phyloP scores from a whole-genome alignment of 1,140 invertebrate genomes.

The Fopius arisanus region DNA sequence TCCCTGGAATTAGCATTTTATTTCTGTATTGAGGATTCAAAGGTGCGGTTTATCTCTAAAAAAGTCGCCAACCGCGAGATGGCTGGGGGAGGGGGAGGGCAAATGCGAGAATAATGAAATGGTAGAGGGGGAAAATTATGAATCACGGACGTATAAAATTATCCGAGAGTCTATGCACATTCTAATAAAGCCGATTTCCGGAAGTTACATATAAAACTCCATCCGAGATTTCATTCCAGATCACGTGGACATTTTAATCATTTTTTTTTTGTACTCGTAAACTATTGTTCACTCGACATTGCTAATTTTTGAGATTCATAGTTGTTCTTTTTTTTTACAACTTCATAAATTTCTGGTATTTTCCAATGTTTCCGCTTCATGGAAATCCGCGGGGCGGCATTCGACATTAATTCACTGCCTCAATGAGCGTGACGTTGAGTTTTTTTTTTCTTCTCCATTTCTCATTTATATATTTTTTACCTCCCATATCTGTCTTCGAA shows the following conservation, averaged over 20 bases:
- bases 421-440: background rate
- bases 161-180: slow-evolving; percentile 2
- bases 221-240: background rate
- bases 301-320: too few relatives aligned
- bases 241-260: too few relatives aligned
- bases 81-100: background rate
- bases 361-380: background rate
- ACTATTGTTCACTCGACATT: background rate
- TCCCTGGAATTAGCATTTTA: background rate
- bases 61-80: background rate
- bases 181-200: background rate
- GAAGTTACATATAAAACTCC: background rate
- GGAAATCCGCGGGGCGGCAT: background rate
- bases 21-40: background rate
- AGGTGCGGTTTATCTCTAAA: slow-evolving; percentile 4
- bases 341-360: background rate
- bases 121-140: background rate
- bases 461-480: slow-evolving; percentile 24
- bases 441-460: background rate
- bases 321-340: background rate
- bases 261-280: background rate
- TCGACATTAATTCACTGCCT: background rate
- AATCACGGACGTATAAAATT: slow-evolving; percentile 16
- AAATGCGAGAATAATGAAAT: background rate
- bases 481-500: slow-evolving; percentile 26